Conservation (phyloP, 2,797 vertebrate species). For the Cryptoblepharus egeriae region DNA sequence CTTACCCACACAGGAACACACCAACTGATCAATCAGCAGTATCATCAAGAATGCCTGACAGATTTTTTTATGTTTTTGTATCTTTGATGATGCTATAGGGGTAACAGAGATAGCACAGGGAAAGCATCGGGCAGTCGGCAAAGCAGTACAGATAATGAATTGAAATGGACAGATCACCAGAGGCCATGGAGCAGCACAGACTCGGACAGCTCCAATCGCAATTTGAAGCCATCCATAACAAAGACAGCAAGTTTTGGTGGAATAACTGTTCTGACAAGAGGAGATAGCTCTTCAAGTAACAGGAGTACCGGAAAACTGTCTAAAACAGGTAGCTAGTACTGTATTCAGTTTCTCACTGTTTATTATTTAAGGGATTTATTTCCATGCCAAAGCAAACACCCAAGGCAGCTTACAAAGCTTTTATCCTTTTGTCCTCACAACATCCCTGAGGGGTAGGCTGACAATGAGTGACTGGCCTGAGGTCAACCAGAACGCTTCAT, state of each 20-base stretch:
- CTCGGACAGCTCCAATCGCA: conserved; percentile 90
- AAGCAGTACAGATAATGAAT: conserved; percentile 91
- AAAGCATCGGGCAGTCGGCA: conserved; percentile 90
- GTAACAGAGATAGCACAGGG: conserved; percentile 86
- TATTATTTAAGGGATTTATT: too few species aligned
- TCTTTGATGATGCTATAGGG: conserved; percentile 74
- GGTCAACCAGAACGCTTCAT: too few species aligned
- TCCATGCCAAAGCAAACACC: too few species aligned
- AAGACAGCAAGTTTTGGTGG: conserved; percentile 85
- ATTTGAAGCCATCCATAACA: conserved; percentile 82
- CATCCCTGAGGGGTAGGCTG: too few species aligned
- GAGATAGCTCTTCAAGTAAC: conserved; percentile 81
- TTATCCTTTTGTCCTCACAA: too few species aligned
- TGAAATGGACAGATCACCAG: conserved; percentile 87
- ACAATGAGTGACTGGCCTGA: too few species aligned
- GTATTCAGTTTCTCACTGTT: conserved; percentile 52
- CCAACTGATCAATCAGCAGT: rapidly evolving
- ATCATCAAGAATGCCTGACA: background rate
- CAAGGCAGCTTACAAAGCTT: too few species aligned
- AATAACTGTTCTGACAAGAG: conserved; percentile 82
- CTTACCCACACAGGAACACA: too few species aligned
- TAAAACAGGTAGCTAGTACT: conserved; percentile 84
- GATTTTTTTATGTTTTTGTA: conserved; percentile 33
- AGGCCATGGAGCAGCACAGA: conserved; percentile 97
- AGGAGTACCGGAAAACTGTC: conserved; percentile 83